Conservation (phyloP, 2,113 vertebrate species). For the Crotalus horridus region DNA sequence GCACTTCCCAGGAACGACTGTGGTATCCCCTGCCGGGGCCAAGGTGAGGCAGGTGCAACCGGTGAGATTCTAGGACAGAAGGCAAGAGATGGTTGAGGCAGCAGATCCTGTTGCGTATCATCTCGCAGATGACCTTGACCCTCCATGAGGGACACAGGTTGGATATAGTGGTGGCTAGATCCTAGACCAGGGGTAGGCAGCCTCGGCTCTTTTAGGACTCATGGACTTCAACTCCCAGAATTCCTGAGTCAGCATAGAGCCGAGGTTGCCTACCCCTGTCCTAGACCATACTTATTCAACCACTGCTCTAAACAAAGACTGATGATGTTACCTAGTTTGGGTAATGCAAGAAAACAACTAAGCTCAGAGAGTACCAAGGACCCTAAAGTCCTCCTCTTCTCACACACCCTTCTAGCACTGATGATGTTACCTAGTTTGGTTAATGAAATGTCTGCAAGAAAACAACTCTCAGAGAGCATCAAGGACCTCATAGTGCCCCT, state of each 20-base stretch:
- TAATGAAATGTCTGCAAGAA: neutral
- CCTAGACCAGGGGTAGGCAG: neutral
- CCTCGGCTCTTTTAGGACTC: too few species aligned
- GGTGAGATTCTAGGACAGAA: conserved; percentile 83
- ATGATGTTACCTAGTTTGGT: neutral
- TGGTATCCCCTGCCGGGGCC: conserved; percentile 71
- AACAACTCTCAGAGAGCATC: neutral
- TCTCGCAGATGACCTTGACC: neutral
- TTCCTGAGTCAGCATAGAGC: too few species aligned
- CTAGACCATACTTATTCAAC: neutral
- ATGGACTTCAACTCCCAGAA: too few species aligned
- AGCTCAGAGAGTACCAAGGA: neutral
- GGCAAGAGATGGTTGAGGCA: neutral
- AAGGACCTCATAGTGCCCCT: neutral
- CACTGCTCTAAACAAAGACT: neutral
- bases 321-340: neutral
- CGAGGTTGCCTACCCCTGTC: too few species aligned
- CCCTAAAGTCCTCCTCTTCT: neutral
- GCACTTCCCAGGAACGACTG: conserved; percentile 86
- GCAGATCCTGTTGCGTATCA: neutral
- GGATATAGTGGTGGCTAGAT: neutral
- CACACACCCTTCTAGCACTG: neutral
- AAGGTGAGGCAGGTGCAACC: conserved; percentile 82
- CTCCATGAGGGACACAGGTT: neutral
- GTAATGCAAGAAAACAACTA: neutral